These are phyloP conservation scores for Drosophila kikkawai DNA, from an alignment of 1,140 invertebrate species.

Conservation along the genomic window DNA sequence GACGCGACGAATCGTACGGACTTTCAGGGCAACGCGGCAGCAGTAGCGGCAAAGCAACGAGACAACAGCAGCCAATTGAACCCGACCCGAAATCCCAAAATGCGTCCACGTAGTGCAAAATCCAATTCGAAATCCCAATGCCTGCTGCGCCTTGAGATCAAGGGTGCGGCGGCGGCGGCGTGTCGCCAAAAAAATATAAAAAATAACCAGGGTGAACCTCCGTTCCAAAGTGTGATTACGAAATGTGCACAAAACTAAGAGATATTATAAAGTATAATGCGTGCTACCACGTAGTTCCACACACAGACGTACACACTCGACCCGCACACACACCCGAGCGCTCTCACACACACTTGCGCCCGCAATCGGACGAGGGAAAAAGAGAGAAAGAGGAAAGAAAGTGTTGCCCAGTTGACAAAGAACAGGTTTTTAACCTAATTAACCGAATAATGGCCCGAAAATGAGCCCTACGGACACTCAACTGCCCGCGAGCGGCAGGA, in stretches of 20 bases:
- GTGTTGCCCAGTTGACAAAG: slow-evolving; percentile 76
- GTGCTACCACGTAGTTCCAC: slow-evolving; percentile 76
- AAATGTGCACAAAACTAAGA: slow-evolving; percentile 53
- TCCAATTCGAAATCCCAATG: slow-evolving; percentile 41
- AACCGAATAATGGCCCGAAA: slow-evolving; percentile 45
- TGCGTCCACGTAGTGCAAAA: slow-evolving; percentile 80
- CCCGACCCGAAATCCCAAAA: slow-evolving; percentile 19
- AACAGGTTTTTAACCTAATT: slow-evolving; percentile 83
- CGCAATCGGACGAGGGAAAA: slow-evolving; percentile 17
- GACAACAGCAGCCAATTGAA: not conserved
- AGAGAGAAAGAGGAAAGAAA: slow-evolving; percentile 64
- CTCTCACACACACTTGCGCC: slow-evolving; percentile 7
- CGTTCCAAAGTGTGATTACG: slow-evolving; percentile 72
- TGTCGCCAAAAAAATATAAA: slow-evolving; percentile 1
- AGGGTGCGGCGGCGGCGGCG: slow-evolving; percentile 57
- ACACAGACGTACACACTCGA: slow-evolving; percentile 32
- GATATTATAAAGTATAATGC: slow-evolving; percentile 73
- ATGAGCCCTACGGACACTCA: slow-evolving; percentile 30
- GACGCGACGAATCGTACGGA: slow-evolving; percentile 2
- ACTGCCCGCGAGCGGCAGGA: slow-evolving; percentile 9
- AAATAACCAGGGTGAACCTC: slow-evolving; percentile 32
- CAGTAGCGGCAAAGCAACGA: not conserved
- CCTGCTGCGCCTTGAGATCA: slow-evolving; percentile 18
- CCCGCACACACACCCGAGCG: slow-evolving; percentile 12
- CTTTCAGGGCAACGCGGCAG: slow-evolving; percentile 6